Evolutionary conservation across 2,797 vertebrate genomes (phyloP).

Genomic region (Cirrhinus mrigala): DNA sequence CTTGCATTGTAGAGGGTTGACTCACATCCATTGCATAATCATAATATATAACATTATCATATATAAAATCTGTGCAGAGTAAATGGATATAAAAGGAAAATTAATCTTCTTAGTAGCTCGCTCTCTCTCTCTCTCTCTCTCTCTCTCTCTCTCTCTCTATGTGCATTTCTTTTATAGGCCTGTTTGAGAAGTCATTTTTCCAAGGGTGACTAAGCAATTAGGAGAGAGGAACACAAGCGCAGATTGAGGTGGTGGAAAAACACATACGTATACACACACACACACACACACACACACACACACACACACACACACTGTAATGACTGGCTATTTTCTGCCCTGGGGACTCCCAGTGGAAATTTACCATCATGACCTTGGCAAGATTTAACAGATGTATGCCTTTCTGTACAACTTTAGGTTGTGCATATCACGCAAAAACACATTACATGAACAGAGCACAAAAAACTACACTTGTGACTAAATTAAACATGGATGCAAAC

Average conservation of each 20-base stretch:
- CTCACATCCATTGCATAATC: too few species aligned
- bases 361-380: conserved; percentile 61
- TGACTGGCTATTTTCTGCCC: conserved; percentile 45
- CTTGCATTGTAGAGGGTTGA: too few species aligned
- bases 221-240: conserved; percentile 19
- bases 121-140: conserved; percentile 34
- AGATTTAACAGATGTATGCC: conserved; percentile 68
- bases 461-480: conserved; percentile 9
- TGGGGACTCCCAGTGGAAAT: conserved; percentile 69
- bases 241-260: conserved; percentile 40
- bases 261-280: conserved; percentile 9
- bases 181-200: conserved; percentile 71
- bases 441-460: neutral
- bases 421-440: neutral
- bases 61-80: neutral
- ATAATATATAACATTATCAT: neutral
- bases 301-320: conserved; percentile 19
- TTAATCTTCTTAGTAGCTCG: conserved; percentile 32
- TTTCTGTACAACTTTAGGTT: conserved; percentile 66
- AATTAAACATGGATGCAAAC: too few species aligned
- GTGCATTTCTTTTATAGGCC: conserved; percentile 61
- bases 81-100: conserved; percentile 29
- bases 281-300: conserved; percentile 12
- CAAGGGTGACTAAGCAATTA: conserved; percentile 75
- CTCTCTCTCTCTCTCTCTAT: neutral